Conservation (phyloP, 2,888 invertebrate genomes). For the Apocheima hispidaria region DNA sequence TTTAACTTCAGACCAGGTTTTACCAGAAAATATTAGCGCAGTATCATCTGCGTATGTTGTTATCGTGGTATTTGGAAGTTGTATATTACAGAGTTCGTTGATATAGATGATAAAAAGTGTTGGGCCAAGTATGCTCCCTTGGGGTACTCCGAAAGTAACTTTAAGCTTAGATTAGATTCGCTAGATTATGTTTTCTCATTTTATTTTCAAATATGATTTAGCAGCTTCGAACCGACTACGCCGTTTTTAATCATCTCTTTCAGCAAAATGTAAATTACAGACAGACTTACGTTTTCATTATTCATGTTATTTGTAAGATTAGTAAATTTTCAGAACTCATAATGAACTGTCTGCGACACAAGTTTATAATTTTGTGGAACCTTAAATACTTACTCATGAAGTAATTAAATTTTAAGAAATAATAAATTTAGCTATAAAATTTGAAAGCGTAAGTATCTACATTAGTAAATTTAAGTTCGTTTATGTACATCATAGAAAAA, state of each 20-base stretch:
- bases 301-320: background rate
- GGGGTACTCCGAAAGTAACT: no score
- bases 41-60: no score
- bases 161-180: background rate
- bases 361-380: slow-evolving; percentile 2
- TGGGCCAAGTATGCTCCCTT: no score
- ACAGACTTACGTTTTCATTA: background rate
- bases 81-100: no score
- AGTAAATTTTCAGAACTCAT: background rate
- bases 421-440: background rate
- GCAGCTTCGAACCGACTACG: background rate
- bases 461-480: background rate
- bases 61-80: no score
- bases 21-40: no score
- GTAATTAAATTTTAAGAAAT: background rate
- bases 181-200: background rate
- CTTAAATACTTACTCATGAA: background rate
- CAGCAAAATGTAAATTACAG: background rate
- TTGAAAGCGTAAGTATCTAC: background rate
- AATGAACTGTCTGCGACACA: slow-evolving; percentile 8
- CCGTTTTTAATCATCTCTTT: background rate
- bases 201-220: background rate
- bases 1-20: no score
- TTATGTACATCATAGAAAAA: no score
- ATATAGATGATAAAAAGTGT: no score